These are phyloP conservation scores for Cataglyphis albicans DNA, from an alignment of 2,888 invertebrate genomes.

Conservation along the genomic window DNA sequence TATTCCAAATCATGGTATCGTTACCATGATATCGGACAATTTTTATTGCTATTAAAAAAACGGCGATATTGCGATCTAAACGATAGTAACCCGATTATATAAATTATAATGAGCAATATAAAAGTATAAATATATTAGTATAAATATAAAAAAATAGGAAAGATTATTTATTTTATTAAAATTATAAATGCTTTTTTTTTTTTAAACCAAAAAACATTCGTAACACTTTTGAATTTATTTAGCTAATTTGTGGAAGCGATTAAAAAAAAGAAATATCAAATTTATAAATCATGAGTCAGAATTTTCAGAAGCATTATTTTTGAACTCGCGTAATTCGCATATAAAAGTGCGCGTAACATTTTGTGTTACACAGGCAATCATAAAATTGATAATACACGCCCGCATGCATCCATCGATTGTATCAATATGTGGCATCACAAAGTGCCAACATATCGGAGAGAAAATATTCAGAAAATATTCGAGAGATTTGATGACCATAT, in stretches of 20 bases:
- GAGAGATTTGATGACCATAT: conserved; percentile 4
- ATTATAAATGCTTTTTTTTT: not conserved
- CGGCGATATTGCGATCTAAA: not conserved
- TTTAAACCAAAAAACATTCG: too few relatives aligned
- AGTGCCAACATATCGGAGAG: not conserved
- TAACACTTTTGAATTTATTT: too few relatives aligned
- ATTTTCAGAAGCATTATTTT: not conserved
- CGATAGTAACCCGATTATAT: not conserved
- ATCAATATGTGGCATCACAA: not conserved
- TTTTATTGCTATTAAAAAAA: not conserved
- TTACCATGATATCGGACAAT: conserved; percentile 12
- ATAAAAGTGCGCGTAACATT: not conserved
- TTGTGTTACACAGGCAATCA: not conserved
- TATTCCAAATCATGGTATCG: not conserved
- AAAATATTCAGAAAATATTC: not conserved
- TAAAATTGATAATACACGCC: conserved; percentile 16
- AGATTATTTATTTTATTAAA: not conserved
- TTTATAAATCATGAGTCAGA: not conserved
- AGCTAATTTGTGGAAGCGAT: too few relatives aligned
- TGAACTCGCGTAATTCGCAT: not conserved
- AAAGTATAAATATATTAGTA: not conserved
- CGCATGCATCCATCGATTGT: not conserved
- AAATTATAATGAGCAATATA: not conserved
- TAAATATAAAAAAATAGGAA: not conserved
- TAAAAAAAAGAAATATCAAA: too few relatives aligned